Evolutionary conservation across 2,888 invertebrate genomes (phyloP), one percentile per base, ranked within the genome.

Genomic region (Rhodophaea formosa): DNA sequence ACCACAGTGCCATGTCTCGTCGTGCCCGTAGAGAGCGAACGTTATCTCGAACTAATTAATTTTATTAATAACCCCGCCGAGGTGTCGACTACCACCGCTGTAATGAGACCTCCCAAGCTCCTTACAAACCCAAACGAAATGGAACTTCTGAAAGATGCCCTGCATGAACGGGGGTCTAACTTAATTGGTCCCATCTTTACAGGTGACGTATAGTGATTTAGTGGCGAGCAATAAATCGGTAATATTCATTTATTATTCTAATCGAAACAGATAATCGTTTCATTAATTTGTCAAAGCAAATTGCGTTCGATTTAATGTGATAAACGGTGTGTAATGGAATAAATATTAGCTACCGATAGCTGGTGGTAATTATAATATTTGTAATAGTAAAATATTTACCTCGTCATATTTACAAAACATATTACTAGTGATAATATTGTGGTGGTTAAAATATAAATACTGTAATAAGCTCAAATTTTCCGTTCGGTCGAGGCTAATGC

Each of bases 21-120:
- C 56, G 56, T 42, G 58, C 54, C 60, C 54, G 45, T 45, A 60
- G 59, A 62, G 59, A 44, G 51, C 51, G 51, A 65, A 68, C 68
- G 72, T 77, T 81, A 81, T 79, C 80, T 75, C 59, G 63, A 65
- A 72, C 70, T 80, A 83, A 83, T 82, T 80, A 79, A 81, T 81
- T 80, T 80, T 70, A 82, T 79, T 79, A 77, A 71, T 72, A 75
- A 72, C 70, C 64, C 49, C 58, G 66, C 58, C 57, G 66, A 66
- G 67, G 74, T 66, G 68, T 68, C 61, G 57, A 62, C 59, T 15
- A 17, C 32, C 49, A 63, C 81, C 74, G 75, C 44, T 62, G 56
- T 69, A 70, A 35, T 14, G 42, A 64, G 71, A 75, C 52, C 75
- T 49, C 58, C 62, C 16, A 57, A 57, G 12, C 54, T 39, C 60